Evolutionary conservation across 2,888 invertebrate genomes (phyloP), one percentile per base, ranked within the genome.

Genomic region (Hymenopus coronatus): DNA sequence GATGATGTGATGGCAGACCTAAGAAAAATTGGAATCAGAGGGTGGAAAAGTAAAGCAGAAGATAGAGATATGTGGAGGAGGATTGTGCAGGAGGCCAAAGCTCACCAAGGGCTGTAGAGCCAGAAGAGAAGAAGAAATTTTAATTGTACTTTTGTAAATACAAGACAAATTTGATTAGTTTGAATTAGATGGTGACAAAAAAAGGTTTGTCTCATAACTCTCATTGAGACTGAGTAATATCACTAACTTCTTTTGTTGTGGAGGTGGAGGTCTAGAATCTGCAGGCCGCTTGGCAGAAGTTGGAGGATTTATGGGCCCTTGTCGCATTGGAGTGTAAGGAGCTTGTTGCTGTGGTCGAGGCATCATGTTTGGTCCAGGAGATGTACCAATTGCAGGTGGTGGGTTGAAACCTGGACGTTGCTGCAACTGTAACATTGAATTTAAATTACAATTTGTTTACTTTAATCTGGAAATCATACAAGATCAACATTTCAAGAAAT

Each of bases 351-450:
- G 93, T 25, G 94, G 93, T 87, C 95, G 94, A 91, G 94, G 95
- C 93, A 94, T 96, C 93, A 96, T 95, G 91, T 94, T 93, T 30
- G 90, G 90, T 20, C 90, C 91, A 20, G 91, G 86, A 8, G 90
- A 85, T 6, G 90, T 87, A 33, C 93, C 93, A 94, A 95, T 95
- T 89, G 95, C 94, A 87, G 95, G 95, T 46, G 96, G 95, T 40
- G 96, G 95, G 86, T 95, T 96, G 93, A 96, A 96, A 12, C 96
- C 96, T 90, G 96, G 95, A 90, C 97, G 95, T 92, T 95, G 94
- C 92, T 94, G 94, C 92, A 94, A 92, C 93, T 93, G 88, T 84
- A 90, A 87, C 20, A 90, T 40, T 27, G 7, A 25, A 40, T 33
- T 28, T 83, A 83, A n/a, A 83, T 28, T 15, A n/a, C n/a, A n/a